Evolutionary conservation across 92 coral and sea anemone species (phyloP).

Genomic region (Parazoanthus swiftii): DNA sequence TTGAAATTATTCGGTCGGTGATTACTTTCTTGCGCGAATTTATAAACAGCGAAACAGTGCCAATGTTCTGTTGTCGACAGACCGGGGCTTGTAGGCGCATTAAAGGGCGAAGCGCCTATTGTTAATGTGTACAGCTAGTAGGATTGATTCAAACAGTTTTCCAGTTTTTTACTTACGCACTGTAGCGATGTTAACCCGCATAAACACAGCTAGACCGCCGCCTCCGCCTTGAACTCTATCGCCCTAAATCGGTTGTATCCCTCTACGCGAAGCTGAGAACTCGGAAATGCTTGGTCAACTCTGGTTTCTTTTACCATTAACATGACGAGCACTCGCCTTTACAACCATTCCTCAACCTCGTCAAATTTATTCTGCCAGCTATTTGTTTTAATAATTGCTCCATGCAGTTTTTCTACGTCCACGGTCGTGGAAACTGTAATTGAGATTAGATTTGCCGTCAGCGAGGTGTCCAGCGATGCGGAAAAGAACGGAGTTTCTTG

Average conservation of each 20-base stretch:
- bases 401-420: background rate
- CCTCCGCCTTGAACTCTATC: constrained; percentile 53
- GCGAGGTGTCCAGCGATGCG: constrained; percentile 14
- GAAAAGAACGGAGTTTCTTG: constrained; percentile 3
- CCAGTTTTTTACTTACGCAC: constrained; percentile 18
- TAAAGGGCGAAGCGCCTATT: constrained; percentile 17
- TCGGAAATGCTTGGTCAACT: constrained; percentile 53
- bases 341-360: constrained; percentile 57
- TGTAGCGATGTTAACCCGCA: constrained; percentile 38
- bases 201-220: constrained; percentile 47
- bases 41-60: background rate
- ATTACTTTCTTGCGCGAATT: constrained; percentile 2
- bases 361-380: constrained; percentile 53
- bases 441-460: background rate
- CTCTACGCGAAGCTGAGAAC: background rate
- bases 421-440: background rate
- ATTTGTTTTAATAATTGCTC: constrained; percentile 50
- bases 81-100: constrained; percentile 53
- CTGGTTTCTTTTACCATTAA: constrained; percentile 58
- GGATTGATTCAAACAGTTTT: constrained; percentile 27
- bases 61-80: constrained; percentile 48
- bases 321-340: constrained; percentile 33
- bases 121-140: constrained; percentile 27
- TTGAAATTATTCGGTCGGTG: background rate
- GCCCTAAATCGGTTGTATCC: constrained; percentile 38